A percentile compares a stretch with the other conserved stretches of the same genome.
Evolutionary conservation across 1,140 invertebrate genomes (phyloP).

Genomic region (Philopotamus ludificatus): DNA sequence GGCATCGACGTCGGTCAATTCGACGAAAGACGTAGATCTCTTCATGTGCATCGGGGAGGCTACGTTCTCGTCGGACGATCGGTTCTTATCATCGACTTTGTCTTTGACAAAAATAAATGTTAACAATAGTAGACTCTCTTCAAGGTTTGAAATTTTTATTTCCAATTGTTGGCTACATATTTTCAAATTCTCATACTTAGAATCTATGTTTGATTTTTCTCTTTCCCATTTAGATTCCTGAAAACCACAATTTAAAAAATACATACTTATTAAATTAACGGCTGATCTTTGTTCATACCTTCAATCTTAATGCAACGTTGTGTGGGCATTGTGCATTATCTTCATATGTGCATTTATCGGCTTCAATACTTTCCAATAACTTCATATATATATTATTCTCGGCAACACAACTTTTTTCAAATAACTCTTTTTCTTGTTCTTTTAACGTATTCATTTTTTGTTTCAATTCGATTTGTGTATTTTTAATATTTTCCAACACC

Average conservation of each 20-base stretch:
- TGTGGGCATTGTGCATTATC: slow-evolving; percentile 45
- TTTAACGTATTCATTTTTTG: slow-evolving; percentile 44
- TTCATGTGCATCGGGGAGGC: slow-evolving; percentile 15
- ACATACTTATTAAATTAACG: neutral
- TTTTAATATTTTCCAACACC: slow-evolving; percentile 48
- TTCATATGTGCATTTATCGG: slow-evolving; percentile 44
- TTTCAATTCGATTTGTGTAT: slow-evolving; percentile 45
- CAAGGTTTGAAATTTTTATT: slow-evolving; percentile 17
- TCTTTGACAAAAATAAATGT: slow-evolving; percentile 31
- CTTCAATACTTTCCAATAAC: slow-evolving; percentile 33
- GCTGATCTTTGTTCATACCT: slow-evolving; percentile 41
- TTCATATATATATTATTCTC: slow-evolving; percentile 2
- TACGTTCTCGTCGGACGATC: neutral
- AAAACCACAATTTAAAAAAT: slow-evolving; percentile 12
- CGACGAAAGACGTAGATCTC: slow-evolving; percentile 30
- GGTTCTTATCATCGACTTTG: neutral
- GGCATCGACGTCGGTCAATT: slow-evolving; percentile 28
- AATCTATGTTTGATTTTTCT: neutral
- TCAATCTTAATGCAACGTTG: slow-evolving; percentile 47
- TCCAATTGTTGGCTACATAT: neutral
- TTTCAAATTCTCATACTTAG: neutral
- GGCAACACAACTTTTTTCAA: slow-evolving; percentile 43
- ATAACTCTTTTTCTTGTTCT: slow-evolving; percentile 47
- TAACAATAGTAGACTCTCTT: slow-evolving; percentile 34
- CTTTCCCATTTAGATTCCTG: slow-evolving; percentile 35